phyloP scores from a whole-genome alignment of 2,888 invertebrate species.

The Boloria selene region DNA sequence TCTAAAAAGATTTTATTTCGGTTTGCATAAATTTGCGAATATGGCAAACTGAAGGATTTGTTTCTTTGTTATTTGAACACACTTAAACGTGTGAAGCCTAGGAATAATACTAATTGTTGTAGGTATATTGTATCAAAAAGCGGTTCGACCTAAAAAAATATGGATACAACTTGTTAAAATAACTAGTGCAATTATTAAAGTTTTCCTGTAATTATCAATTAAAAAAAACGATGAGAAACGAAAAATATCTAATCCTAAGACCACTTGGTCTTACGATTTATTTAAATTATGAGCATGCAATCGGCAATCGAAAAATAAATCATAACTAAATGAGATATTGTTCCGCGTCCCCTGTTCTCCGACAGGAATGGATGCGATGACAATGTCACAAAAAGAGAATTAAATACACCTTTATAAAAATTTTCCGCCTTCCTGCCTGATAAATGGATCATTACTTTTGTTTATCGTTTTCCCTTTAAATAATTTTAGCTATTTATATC shows the following conservation, averaged over 20 bases:
- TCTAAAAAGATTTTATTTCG: no score
- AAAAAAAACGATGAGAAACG: not conserved
- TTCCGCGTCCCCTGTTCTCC: conserved; percentile 54
- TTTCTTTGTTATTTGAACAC: no score
- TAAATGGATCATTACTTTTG: conserved; percentile 43
- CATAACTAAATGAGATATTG: conserved; percentile 73
- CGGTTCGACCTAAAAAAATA: no score
- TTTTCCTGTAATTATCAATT: no score
- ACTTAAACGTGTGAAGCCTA: no score
- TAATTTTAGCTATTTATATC: conserved; percentile 33
- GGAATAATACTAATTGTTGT: no score
- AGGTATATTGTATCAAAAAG: no score
- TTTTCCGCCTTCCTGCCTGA: conserved; percentile 40
- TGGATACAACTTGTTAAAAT: no score
- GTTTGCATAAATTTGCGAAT: no score
- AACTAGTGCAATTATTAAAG: no score
- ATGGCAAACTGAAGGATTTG: no score
- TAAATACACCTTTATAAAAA: conserved; percentile 49
- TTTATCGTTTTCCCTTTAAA: conserved; percentile 37
- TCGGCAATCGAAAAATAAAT: conserved; percentile 68
- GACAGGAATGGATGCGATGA: conserved; percentile 66
- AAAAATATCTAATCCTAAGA: not conserved
- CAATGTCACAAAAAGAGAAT: conserved; percentile 61
- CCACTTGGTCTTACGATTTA: conserved; percentile 3
- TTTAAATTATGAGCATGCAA: conserved; percentile 51